Evolutionary conservation across 2,113 vertebrate species (phyloP).

Genomic region (Lophura nycthemera): DNA sequence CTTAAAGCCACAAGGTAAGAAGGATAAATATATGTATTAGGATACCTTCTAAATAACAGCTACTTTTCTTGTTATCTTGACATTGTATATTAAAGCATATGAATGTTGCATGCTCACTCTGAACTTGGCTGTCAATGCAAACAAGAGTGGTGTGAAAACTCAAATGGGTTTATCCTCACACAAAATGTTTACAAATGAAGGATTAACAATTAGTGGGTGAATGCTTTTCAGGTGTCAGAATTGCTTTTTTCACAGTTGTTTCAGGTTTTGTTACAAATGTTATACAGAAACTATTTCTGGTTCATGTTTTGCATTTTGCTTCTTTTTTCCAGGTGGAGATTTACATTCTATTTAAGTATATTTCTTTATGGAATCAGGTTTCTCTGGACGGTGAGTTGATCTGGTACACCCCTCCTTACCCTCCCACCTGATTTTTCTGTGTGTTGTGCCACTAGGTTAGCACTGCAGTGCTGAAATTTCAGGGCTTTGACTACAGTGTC

Average conservation of each 20-base stretch:
- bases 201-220: not conserved
- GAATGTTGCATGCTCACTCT: constrained; percentile 8
- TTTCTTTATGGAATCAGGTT: constrained; percentile 93
- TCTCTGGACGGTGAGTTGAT: constrained; percentile 92
- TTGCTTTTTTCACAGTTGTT: not conserved
- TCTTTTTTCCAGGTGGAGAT: constrained; percentile 89
- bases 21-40: not conserved
- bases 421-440: not conserved
- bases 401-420: not conserved
- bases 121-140: not conserved
- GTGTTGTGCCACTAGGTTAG: not conserved
- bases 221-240: not conserved
- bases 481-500: not conserved
- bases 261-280: not conserved
- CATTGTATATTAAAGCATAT: not conserved
- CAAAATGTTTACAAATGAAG: not conserved
- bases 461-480: not conserved
- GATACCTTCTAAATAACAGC: constrained; percentile 12
- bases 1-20: constrained; percentile 68
- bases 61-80: not conserved
- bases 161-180: not conserved
- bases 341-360: constrained; percentile 94
- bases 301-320: constrained; percentile 2
- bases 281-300: not conserved
- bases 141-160: not conserved